phyloP scores from a whole-genome alignment of 2,888 invertebrate species.

The Harpagoxenus sublaevis region DNA sequence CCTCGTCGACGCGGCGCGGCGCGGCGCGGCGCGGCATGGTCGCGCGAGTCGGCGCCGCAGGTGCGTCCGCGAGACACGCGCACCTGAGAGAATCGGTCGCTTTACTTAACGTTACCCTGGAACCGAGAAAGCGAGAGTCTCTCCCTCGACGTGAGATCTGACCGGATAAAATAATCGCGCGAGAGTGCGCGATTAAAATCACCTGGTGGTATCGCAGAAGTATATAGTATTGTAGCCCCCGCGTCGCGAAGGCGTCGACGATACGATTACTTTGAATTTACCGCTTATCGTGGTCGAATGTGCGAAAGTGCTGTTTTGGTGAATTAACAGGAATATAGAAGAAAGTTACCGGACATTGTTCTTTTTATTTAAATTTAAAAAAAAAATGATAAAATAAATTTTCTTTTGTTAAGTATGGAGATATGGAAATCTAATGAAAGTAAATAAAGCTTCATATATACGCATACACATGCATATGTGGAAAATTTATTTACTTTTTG shows the following conservation, averaged over 20 bases:
- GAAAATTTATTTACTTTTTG: background rate
- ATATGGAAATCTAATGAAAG: background rate
- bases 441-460: background rate
- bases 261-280: slow-evolving; percentile 1
- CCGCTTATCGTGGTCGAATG: background rate
- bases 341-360: background rate
- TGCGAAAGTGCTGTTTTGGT: background rate
- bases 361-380: background rate
- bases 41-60: slow-evolving; percentile 59
- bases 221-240: too few species aligned
- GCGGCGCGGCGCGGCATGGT: too few species aligned
- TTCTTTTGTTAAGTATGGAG: background rate
- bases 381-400: background rate
- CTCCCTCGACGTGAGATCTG: background rate
- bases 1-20: background rate
- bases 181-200: slow-evolving; percentile 10
- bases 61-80: slow-evolving; percentile 65
- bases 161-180: background rate
- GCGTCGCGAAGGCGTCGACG: background rate
- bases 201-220: background rate
- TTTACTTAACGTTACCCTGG: background rate
- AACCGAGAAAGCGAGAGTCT: background rate
- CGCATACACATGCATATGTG: background rate
- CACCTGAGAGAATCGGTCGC: slow-evolving; percentile 15
- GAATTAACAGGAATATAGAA: background rate